phyloP scores from a whole-genome alignment of 2,888 invertebrate genomes.

The Xanthia togata region DNA sequence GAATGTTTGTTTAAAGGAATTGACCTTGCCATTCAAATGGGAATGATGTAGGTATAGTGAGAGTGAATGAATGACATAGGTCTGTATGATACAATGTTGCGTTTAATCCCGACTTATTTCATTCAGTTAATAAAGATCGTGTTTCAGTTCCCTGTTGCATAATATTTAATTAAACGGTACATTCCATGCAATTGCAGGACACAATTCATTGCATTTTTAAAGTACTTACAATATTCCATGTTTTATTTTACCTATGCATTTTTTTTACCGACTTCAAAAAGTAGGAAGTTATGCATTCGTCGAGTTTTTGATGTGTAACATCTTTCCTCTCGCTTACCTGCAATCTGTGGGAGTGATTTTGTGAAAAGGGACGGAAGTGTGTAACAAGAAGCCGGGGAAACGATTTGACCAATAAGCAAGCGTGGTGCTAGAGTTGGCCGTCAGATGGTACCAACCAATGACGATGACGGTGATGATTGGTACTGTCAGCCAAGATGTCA shows the following conservation, averaged over 20 bases:
- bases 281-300: too few relatives aligned
- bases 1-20: not conserved
- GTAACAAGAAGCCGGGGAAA: too few relatives aligned
- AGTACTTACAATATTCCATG: not conserved
- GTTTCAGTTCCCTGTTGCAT: constrained; percentile 27
- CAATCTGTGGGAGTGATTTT: too few relatives aligned
- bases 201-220: constrained; percentile 6
- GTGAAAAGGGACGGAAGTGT: too few relatives aligned
- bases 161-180: constrained; percentile 23
- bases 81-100: not conserved
- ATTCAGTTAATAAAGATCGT: constrained; percentile 6
- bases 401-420: too few relatives aligned
- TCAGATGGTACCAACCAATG: too few relatives aligned
- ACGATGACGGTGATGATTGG: too few relatives aligned
- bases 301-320: too few relatives aligned
- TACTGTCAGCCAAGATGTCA: too few relatives aligned
- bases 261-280: not conserved
- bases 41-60: not conserved
- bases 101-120: constrained; percentile 9
- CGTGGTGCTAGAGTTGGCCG: too few relatives aligned
- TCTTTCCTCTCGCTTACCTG: too few relatives aligned
- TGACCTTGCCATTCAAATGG: not conserved
- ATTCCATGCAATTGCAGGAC: constrained; percentile 25
- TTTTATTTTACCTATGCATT: constrained; percentile 5
- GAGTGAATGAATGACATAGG: constrained; percentile 4